A percentile compares a stretch with the other conserved stretches of the same genome.
Evolutionary conservation across 2,797 vertebrate genomes (phyloP).

Genomic region (Dipus sagitta): DNA sequence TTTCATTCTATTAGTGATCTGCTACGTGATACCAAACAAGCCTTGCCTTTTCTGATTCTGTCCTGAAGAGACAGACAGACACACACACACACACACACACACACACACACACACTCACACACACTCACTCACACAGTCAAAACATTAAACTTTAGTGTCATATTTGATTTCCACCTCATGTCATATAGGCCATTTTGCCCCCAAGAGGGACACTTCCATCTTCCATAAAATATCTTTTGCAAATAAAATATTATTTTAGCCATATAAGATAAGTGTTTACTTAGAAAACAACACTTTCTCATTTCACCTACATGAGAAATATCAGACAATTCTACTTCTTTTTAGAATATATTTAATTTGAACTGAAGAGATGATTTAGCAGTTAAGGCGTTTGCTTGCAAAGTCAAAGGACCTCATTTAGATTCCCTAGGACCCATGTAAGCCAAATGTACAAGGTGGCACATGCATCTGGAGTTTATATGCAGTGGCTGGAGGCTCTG

Average conservation of each 20-base stretch:
- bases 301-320: conserved; percentile 39
- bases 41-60: background rate
- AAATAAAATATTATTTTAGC: background rate
- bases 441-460: too few species aligned
- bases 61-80: background rate
- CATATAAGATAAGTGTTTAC: background rate
- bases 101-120: background rate
- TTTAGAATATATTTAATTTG: too few species aligned
- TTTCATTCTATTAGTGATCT: background rate
- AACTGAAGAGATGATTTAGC: too few species aligned
- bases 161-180: background rate
- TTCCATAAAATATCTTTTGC: background rate
- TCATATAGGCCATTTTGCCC: background rate
- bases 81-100: background rate
- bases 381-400: too few species aligned
- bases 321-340: background rate
- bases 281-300: background rate
- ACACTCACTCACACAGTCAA: too few species aligned
- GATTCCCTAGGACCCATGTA: too few species aligned
- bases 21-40: background rate
- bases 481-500: too few species aligned
- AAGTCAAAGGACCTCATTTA: too few species aligned
- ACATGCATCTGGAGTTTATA: too few species aligned
- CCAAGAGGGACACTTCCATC: background rate
- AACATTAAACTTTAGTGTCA: background rate